These are phyloP conservation scores for Tineola bisselliella DNA, from an alignment of 2,888 invertebrate species.

Conservation along the genomic window DNA sequence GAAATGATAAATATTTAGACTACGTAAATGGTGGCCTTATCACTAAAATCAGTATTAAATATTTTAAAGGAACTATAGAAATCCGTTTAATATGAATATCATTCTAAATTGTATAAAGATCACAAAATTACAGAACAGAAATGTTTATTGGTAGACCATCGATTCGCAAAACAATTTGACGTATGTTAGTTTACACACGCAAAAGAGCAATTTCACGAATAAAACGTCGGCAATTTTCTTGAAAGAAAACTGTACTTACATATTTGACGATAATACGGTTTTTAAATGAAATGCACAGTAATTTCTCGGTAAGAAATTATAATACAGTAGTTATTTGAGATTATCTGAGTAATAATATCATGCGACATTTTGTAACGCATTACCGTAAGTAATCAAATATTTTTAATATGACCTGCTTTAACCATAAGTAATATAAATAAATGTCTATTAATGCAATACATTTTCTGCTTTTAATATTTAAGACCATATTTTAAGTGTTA, in stretches of 20 bases:
- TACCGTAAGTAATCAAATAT: background rate
- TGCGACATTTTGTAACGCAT: background rate
- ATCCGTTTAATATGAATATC: too few species aligned
- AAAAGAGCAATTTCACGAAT: background rate
- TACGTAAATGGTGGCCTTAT: too few species aligned
- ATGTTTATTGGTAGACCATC: background rate
- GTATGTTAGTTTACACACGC: background rate
- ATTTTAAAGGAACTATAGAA: too few species aligned
- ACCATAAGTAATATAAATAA: too few species aligned
- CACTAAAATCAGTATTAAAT: too few species aligned
- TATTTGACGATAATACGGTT: background rate
- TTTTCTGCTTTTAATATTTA: too few species aligned
- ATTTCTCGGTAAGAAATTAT: conserved; percentile 6
- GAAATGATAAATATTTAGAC: too few species aligned
- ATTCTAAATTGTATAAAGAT: too few species aligned
- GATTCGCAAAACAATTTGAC: conserved; percentile 1
- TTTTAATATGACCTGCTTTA: too few species aligned
- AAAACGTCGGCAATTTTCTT: background rate
- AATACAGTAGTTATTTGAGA: background rate
- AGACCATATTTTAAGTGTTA: too few species aligned
- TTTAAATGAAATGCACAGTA: background rate
- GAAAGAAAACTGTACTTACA: conserved; percentile 5
- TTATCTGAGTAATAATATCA: background rate
- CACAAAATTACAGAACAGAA: too few species aligned
- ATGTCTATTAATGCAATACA: too few species aligned